Conservation (phyloP, 2,113 vertebrate genomes). For the Oostethus manadensis region DNA sequence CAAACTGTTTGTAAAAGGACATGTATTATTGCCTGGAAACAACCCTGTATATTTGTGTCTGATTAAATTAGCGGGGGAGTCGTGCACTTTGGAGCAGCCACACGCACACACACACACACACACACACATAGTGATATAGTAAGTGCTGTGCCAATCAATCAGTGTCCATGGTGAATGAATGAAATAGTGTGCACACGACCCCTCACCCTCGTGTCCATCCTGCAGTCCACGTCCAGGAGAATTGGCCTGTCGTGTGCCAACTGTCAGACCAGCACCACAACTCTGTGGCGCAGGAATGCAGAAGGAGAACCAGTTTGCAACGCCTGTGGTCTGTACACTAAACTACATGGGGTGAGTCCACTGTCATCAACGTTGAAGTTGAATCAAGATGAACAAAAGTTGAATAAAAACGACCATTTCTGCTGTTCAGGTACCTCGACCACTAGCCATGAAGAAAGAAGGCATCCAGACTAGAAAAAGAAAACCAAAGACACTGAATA, state of each 20-base stretch:
- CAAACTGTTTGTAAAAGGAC: too few relatives aligned
- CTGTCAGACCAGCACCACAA: conserved; percentile 96
- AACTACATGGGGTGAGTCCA: conserved; percentile 86
- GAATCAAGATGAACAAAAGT: too few relatives aligned
- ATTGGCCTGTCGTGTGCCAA: conserved; percentile 95
- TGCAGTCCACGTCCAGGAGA: conserved; percentile 88
- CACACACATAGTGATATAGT: too few relatives aligned
- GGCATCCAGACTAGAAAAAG: conserved; percentile 98
- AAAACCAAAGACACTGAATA: conserved; percentile 98
- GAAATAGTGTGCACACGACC: neutral
- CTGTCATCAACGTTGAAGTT: neutral
- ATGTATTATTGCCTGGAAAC: conserved; percentile 2
- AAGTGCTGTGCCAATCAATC: neutral
- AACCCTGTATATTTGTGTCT: neutral
- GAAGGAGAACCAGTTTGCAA: conserved; percentile 98
- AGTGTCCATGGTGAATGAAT: neutral
- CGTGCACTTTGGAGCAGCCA: neutral
- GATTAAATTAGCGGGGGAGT: neutral
- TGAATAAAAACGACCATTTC: neutral
- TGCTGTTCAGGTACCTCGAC: conserved; percentile 84
- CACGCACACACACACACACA: too few relatives aligned
- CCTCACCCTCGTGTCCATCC: neutral
- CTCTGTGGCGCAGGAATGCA: conserved; percentile 94
- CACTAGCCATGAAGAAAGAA: conserved; percentile 99
- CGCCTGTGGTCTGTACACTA: conserved; percentile 96